Evolutionary conservation across 2,888 invertebrate genomes (phyloP), one percentile per base, ranked within the genome.

Genomic region (Trilocha varians): DNA sequence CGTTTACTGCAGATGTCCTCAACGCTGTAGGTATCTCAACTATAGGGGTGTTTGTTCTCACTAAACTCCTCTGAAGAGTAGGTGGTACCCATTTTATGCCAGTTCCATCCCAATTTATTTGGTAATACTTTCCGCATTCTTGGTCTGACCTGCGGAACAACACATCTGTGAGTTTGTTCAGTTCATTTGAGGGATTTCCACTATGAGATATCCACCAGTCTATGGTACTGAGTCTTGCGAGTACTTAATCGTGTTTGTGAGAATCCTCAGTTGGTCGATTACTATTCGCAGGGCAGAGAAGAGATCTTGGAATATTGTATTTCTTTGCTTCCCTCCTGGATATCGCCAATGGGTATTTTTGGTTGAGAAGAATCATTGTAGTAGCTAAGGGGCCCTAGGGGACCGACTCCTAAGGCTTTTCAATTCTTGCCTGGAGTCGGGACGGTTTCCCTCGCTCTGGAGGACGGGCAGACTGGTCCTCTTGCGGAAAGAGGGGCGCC

Each of bases 301-400:
- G 4, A 11, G 3, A 4, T 11, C 11, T 34, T 5, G 34, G 34
- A 3, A 34, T 13, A 5, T 13, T 3, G 11, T 34, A 34, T 11
- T 13, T n/a, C 5, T 6, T 34, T 34, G 34, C 34, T 34, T 34
- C 11, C 5, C 13, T 4, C 11, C 34, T n/a, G 13, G 4, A 3
- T 6, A 34, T 5, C 4, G 11, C 34, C 11, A 34, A 6, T 4
- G 34, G 34, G 11, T n/a, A 46, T 42, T 18, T 46, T 11, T 38
- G 3, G 34, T 34, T 34, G 5, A 34, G 5, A 4, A 34, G 11
- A 25, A 15, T 4, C 6, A 34, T 34, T 11, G 16, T 40, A 16
- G 18, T 34, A 6, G 34, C 34, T 16, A 36, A 16, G 5, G 37
- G 37, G 37, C n/a, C n/a, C n/a, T n/a, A n/a, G n/a, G n/a, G n/a